Evolutionary conservation across 2,888 invertebrate genomes (phyloP).

Genomic region (Acrocyrtus sp.): DNA sequence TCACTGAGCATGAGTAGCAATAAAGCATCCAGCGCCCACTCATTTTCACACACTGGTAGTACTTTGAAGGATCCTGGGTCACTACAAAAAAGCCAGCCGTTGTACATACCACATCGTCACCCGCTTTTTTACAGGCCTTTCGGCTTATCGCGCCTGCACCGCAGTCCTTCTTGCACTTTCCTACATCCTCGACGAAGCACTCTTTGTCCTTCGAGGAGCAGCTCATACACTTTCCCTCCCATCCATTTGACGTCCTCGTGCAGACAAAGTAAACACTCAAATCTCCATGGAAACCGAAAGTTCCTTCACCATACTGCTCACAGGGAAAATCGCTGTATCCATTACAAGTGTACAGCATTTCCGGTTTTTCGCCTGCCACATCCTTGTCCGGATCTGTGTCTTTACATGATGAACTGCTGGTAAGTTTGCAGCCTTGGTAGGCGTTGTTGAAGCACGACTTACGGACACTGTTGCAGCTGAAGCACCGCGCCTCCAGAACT

Average conservation of each 20-base stretch:
- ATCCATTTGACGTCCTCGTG: not conserved
- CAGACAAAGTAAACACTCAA: not conserved
- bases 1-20: too few relatives aligned
- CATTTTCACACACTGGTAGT: too few relatives aligned
- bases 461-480: not conserved
- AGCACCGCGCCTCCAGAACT: not conserved
- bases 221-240: not conserved
- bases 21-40: too few relatives aligned
- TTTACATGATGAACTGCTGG: not conserved
- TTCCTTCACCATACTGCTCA: not conserved
- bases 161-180: not conserved
- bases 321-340: constrained; percentile 3
- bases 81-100: too few relatives aligned
- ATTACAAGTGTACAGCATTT: not conserved
- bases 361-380: not conserved
- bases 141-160: too few relatives aligned
- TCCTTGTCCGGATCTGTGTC: not conserved
- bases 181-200: not conserved
- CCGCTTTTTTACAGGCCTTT: too few relatives aligned
- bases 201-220: not conserved
- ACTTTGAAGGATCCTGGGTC: too few relatives aligned
- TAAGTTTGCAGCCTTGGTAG: not conserved
- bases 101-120: too few relatives aligned
- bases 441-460: constrained; percentile 9
- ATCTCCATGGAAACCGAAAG: not conserved